These are phyloP conservation scores for Python bivittatus DNA, from an alignment of 2,113 vertebrate species.

Conservation along the genomic window DNA sequence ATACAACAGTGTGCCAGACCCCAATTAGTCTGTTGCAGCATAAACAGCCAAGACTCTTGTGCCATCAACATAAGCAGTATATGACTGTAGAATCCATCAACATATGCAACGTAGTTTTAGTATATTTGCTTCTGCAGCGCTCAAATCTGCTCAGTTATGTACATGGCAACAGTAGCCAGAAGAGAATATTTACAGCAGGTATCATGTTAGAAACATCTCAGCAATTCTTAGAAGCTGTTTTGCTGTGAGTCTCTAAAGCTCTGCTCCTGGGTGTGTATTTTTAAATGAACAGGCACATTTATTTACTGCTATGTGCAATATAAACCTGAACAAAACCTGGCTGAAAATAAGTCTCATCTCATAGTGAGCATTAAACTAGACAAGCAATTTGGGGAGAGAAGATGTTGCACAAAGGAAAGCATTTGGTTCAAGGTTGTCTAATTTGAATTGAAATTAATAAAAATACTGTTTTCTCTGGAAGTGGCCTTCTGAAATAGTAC, in stretches of 20 bases:
- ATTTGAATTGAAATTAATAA: neutral
- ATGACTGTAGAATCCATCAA: neutral
- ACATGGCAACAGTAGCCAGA: neutral
- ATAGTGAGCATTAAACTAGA: neutral
- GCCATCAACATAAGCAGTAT: neutral
- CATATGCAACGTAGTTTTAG: fast-evolving
- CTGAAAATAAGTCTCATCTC: conserved; percentile 27
- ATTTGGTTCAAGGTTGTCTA: neutral
- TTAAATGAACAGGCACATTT: conserved; percentile 58
- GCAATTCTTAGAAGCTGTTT: conserved; percentile 45
- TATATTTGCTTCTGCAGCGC: neutral
- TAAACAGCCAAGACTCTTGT: neutral
- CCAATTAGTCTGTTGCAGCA: neutral
- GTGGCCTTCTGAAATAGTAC: neutral
- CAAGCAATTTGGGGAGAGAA: neutral
- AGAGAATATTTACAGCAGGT: conserved; percentile 18
- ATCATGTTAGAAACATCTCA: conserved; percentile 38
- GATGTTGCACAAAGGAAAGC: neutral
- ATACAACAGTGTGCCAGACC: neutral
- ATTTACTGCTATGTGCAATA: neutral
- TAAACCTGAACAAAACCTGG: conserved; percentile 32
- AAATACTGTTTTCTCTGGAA: neutral
- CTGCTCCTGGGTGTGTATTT: conserved; percentile 62
- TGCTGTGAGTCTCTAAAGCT: conserved; percentile 4
- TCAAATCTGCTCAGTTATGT: fast-evolving